Evolutionary conservation across 2,113 vertebrate genomes (phyloP).

Genomic region (Bos taurus): DNA sequence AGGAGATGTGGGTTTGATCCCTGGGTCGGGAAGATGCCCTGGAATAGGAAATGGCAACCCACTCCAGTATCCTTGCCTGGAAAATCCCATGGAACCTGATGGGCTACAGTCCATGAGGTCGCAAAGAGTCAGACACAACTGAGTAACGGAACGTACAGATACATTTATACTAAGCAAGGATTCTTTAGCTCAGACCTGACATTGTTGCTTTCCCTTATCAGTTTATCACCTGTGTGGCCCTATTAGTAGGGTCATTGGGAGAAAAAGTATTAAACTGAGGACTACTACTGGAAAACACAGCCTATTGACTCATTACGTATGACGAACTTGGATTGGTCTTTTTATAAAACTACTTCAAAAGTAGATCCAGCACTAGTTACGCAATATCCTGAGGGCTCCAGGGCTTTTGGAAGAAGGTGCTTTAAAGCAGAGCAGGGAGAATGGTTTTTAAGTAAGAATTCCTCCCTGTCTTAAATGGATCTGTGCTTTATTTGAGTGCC

Average conservation of each 20-base stretch:
- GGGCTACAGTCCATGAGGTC: background rate
- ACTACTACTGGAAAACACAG: background rate
- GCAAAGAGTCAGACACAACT: background rate
- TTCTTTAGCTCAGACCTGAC: background rate
- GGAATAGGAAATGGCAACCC: background rate
- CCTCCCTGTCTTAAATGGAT: background rate
- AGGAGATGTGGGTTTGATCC: background rate
- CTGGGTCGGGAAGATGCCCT: background rate
- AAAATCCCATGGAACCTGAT: background rate
- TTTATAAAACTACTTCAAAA: background rate
- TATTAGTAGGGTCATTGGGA: background rate
- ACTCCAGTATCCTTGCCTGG: background rate
- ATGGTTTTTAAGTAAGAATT: conserved; percentile 11
- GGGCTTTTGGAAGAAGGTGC: conserved; percentile 8
- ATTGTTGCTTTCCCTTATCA: background rate
- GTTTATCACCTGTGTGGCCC: background rate
- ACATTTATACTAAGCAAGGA: background rate
- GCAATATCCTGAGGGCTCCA: conserved; percentile 23
- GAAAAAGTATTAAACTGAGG: background rate
- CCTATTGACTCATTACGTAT: background rate
- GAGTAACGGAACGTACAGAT: background rate
- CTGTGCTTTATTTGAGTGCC: background rate
- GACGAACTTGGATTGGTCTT: background rate
- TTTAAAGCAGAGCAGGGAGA: background rate
- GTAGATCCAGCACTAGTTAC: background rate